These are phyloP conservation scores for Vultur gryphus DNA, from an alignment of 2,797 vertebrate species.

Conservation along the genomic window DNA sequence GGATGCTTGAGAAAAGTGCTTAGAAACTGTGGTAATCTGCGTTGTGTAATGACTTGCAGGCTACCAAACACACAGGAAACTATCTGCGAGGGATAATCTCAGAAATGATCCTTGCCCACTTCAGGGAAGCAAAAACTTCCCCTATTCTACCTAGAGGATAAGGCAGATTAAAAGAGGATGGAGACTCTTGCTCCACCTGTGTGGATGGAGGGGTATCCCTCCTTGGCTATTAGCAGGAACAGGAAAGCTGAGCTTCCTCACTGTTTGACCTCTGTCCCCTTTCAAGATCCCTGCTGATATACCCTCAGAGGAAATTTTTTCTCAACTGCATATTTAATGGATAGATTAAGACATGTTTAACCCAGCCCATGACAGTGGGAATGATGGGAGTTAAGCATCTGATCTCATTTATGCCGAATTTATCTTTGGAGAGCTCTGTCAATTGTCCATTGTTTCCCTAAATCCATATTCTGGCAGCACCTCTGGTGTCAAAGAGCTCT, in stretches of 20 bases:
- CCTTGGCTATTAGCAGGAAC: slow-evolving; percentile 3
- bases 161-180: not conserved
- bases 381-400: slow-evolving; percentile 26
- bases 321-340: not conserved
- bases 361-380: not conserved
- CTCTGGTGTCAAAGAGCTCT: slow-evolving; percentile 27
- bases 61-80: slow-evolving; percentile 12
- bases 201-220: slow-evolving; percentile 1
- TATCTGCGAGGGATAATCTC: not conserved
- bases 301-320: slow-evolving; percentile 42
- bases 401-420: slow-evolving; percentile 43
- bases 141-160: not conserved
- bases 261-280: slow-evolving; percentile 13
- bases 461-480: slow-evolving; percentile 59
- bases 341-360: slow-evolving; percentile 25
- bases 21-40: not conserved
- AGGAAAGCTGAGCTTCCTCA: slow-evolving; percentile 32
- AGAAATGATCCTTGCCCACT: not conserved
- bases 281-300: slow-evolving; percentile 19
- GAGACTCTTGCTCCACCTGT: slow-evolving; percentile 17
- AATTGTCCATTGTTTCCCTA: slow-evolving; percentile 60
- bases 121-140: not conserved
- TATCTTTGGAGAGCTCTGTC: slow-evolving; percentile 46
- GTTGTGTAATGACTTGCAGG: not conserved
- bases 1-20: not conserved